A percentile compares a stretch with the other conserved stretches of the same genome.
Evolutionary conservation across 2,888 invertebrate species (phyloP).

Genomic region (Leptura quadrifasciata): DNA sequence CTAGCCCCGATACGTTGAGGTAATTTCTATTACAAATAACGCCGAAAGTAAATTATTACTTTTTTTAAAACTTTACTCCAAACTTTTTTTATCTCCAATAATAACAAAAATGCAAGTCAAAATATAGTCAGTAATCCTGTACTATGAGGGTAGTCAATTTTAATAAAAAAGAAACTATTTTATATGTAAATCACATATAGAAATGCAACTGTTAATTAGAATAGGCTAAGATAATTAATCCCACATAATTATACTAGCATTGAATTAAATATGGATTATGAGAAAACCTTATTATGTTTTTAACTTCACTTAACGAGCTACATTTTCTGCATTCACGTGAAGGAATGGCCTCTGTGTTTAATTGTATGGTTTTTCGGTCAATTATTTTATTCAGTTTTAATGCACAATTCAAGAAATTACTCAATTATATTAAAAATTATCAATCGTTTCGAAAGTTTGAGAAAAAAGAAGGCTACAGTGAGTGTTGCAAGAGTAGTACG

Average conservation of each 20-base stretch:
- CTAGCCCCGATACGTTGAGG: no score
- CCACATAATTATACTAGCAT: neutral
- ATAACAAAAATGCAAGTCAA: no score
- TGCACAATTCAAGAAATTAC: neutral
- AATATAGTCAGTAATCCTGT: no score
- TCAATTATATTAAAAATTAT: neutral
- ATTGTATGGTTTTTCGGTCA: neutral
- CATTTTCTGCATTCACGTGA: neutral
- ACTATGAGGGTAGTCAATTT: no score
- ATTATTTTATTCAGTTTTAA: neutral
- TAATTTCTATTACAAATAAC: no score
- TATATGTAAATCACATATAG: neutral
- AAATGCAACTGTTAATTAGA: neutral
- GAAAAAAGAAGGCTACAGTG: neutral
- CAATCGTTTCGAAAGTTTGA: neutral
- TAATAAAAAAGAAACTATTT: neutral
- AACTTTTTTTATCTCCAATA: no score
- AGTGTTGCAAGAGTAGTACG: neutral
- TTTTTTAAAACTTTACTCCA: no score
- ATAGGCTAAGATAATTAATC: neutral
- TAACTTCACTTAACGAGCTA: neutral
- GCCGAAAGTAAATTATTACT: no score
- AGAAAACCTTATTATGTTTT: neutral
- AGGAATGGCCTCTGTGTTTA: neutral
- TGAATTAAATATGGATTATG: neutral